Base-by-base conservation (phyloP, 2,888 invertebrate species). In the Caradrina clavipalpis region DNA sequence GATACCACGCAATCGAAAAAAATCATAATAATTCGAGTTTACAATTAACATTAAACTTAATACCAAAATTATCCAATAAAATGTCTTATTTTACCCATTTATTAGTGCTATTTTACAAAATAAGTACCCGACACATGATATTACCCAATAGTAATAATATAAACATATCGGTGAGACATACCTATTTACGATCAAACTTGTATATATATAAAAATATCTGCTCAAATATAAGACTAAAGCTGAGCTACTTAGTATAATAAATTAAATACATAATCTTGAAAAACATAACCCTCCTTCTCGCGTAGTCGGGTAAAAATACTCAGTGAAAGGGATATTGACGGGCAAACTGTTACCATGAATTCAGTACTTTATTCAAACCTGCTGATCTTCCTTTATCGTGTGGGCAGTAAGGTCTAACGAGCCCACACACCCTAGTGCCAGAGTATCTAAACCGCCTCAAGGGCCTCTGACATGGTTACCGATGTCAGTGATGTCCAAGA, bases 171-270 rank as follows among this genome's bases (percentile, higher is more conserved):
- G 80, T 80, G 80, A 78, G 56, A 76, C 57, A 47, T 66, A 49
- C 42, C 54, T 58, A 67, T 62, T 57, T 10, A 54, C 49, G 60
- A 76, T 77, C 72, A 69, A 59, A 63, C 3, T 70, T 35, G 35
- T 35, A 35, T 35, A 35, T 68, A 80, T 88, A 86, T 78, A 88
- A 88, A 87, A 87, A 88, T 85, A 88, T 84, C 79, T 66, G 77
- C 81, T 83, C 82, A 81, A 81, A 81, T 85, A 84, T 82, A 84
- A 67, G 51, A 82, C 79, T 84, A 82, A 84, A 85, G 79, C 82
- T 82, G 83, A 83, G 81, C 83, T 77, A 82, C 77, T 81, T 81
- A 85, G 35, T 73, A 69, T 83, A 82, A 73, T 83, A 81, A 81
- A 79, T 80, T 73, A 84, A 79, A 78, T 26, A 26, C 26, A 26